Evolutionary conservation across 2,113 vertebrate species (phyloP).

Genomic region (Morone chrysops): DNA sequence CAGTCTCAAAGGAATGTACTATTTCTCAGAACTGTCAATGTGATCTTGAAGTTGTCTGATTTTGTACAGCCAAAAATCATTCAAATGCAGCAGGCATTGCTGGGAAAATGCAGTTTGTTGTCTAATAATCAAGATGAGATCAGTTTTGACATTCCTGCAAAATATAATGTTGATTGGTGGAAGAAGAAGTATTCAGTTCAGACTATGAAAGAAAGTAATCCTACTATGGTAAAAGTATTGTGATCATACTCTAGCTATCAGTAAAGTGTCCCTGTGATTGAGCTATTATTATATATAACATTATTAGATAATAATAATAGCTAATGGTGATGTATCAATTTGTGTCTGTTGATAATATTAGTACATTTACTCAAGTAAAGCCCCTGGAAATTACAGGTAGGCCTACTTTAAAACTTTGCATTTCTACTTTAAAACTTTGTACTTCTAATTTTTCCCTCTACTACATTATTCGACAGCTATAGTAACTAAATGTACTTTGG

Average conservation of each 20-base stretch:
- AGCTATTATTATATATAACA: background rate
- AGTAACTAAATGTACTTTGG: background rate
- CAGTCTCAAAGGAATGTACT: conserved; percentile 48
- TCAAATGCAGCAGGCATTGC: background rate
- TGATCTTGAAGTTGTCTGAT: conserved; percentile 15
- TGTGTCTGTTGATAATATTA: background rate
- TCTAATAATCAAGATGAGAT: background rate
- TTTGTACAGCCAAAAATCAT: background rate
- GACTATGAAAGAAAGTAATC: no score
- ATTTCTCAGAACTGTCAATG: conserved; percentile 44
- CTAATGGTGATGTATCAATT: no score
- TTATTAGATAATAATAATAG: background rate
- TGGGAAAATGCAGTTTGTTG: background rate
- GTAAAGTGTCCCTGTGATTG: background rate
- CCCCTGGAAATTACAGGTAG: no score
- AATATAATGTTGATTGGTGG: background rate
- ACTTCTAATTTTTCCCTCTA: no score
- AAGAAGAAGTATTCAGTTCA: background rate
- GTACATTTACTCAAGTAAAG: no score
- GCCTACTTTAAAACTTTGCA: no score
- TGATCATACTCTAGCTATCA: background rate
- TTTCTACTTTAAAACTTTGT: no score
- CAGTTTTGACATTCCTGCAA: background rate
- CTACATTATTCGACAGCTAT: no score
- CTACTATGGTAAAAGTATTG: no score